Evolutionary conservation across 2,113 vertebrate genomes (phyloP), one percentile per base, ranked within the genome.

Genomic region (Crotalus horridus): DNA sequence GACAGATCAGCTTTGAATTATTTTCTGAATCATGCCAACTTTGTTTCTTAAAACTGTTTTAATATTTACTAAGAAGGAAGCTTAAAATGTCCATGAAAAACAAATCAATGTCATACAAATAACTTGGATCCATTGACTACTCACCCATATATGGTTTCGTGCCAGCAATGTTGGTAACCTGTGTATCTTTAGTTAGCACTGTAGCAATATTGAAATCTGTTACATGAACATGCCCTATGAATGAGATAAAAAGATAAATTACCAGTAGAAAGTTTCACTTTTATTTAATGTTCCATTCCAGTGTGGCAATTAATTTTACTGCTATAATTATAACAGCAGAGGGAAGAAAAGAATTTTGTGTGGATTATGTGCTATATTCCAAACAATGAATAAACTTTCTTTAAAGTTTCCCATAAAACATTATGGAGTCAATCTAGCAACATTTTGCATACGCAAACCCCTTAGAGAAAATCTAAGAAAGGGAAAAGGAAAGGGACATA

Each of bases 71-170:
- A 21, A 46, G 13, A 15, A 91, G 21, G 43, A 55, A 51, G n/a
- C 2, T 5, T 39, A 64, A 89, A 93, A 12, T 29, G 13, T n/a
- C 10, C n/a, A 85, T 33, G 51, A 33, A 4, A 87, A 33, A 8
- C 1, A 39, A 58, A 88, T 17, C 6, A 48, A n/a, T 0, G 1
- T 1, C 20, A 13, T 0, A 59, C 2, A 3, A 29, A 53, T 55
- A 4, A 0, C 0, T 0, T 0, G 0, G 9, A 4, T 0, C 11
- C 8, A 3, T 1, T 61, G 6, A 54, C 48, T 39, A 46, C 96
- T 95, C 97, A 99, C 99, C 99, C 99, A 99, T 99, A 87, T 99
- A 99, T 0, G 99, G 99, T 95, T 99, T 99, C 24, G 99, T 99
- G 95, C 99, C 99, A 9, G 99, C 99, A 0, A 99, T 97, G 1